A percentile compares a stretch with the other conserved stretches of the same genome.
These are phyloP conservation scores for Anseranas semipalmata DNA, from an alignment of 2,113 vertebrate species.

Conservation along the genomic window DNA sequence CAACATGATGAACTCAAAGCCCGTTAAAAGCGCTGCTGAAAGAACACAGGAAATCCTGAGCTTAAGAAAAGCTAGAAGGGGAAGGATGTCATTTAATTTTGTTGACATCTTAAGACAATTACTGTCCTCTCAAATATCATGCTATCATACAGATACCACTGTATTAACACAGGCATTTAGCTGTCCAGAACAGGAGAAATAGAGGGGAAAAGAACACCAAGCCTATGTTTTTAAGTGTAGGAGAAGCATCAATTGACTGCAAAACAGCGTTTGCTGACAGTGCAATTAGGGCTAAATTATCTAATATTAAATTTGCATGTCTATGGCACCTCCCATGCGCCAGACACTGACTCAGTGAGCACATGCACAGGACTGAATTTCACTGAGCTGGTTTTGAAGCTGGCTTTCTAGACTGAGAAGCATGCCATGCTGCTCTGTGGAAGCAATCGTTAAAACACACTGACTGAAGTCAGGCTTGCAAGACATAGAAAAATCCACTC, in stretches of 20 bases:
- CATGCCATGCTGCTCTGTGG: not conserved
- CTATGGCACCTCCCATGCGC: not conserved
- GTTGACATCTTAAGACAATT: slow-evolving; percentile 2
- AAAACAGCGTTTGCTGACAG: not conserved
- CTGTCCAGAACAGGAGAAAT: not conserved
- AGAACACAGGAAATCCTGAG: slow-evolving; percentile 34
- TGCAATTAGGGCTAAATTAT: slow-evolving; percentile 15
- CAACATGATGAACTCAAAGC: slow-evolving; percentile 12
- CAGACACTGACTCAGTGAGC: not conserved
- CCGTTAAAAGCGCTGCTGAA: slow-evolving; percentile 15
- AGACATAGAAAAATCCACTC: not conserved
- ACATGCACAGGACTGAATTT: not conserved
- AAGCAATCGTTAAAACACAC: not conserved
- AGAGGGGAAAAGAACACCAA: not conserved
- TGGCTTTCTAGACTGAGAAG: not conserved
- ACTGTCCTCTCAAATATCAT: not conserved
- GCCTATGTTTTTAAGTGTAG: not conserved
- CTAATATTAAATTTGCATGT: not conserved
- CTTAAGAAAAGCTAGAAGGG: slow-evolving; percentile 28
- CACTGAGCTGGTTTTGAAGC: not conserved
- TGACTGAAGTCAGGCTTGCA: not conserved
- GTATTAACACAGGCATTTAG: not conserved
- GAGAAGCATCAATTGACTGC: not conserved
- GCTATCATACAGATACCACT: not conserved
- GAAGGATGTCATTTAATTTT: slow-evolving; percentile 1